A percentile compares a stretch with the other conserved stretches of the same genome.
These are phyloP conservation scores for Pseudopipra pipra DNA, from an alignment of 2,113 vertebrate genomes.

Conservation along the genomic window DNA sequence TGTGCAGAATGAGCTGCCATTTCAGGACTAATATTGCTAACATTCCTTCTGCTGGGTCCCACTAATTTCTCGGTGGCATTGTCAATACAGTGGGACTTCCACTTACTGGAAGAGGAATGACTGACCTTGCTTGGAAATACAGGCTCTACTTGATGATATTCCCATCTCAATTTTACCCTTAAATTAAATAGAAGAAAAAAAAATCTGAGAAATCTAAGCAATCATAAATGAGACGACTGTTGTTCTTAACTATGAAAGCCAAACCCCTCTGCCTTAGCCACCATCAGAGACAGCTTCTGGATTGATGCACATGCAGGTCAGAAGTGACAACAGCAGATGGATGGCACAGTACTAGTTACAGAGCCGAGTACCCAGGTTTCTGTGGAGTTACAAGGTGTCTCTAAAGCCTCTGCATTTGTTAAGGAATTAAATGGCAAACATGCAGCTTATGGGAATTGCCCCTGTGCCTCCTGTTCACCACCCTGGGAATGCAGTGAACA, in stretches of 20 bases:
- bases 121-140: slow-evolving; percentile 5
- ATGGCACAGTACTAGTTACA: background rate
- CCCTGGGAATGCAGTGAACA: background rate
- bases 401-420: background rate
- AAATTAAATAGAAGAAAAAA: background rate
- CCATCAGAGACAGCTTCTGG: background rate
- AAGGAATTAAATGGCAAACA: background rate
- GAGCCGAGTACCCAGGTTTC: background rate
- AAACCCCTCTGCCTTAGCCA: background rate
- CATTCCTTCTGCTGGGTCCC: background rate
- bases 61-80: slow-evolving; percentile 24
- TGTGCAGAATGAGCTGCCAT: background rate
- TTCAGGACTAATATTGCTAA: background rate
- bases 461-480: background rate
- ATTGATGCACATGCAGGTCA: background rate
- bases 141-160: background rate
- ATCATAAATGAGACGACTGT: background rate
- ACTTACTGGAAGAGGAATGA: slow-evolving; percentile 20
- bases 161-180: background rate
- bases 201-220: background rate
- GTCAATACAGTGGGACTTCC: slow-evolving; percentile 4
- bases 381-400: background rate
- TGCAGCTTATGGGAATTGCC: background rate
- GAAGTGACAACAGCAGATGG: background rate
- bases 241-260: background rate